Base-by-base conservation (phyloP, 2,113 vertebrate genomes). In the Otis tarda region DNA sequence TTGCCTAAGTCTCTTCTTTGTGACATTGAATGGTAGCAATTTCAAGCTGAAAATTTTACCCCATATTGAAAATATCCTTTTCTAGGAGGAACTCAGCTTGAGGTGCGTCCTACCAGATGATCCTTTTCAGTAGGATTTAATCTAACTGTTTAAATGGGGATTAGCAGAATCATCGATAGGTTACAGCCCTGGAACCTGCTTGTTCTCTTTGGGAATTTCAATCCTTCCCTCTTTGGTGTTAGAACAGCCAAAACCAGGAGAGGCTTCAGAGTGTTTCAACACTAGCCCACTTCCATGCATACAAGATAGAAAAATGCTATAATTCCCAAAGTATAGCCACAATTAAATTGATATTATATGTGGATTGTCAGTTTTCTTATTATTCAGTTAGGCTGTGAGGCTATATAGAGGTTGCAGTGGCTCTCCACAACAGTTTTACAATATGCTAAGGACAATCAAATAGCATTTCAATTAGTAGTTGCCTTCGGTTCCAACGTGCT, bases 141-240 rank as follows among this genome's bases (percentile, higher is more conserved):
- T 94, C 71, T 95, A 91, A 82, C 89, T 91, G 64, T 97, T 96
- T 96, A 87, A 94, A 89, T 69, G 68, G 60, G 81, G 87, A 95
- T 95, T 96, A 96, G 68, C 75, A 80, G 86, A 94, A 95, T 57
- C 78, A 67, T 87, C 89, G 86, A 75, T 94, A 80, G 52, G 93
- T 89, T 63, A 71, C 83, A 85, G 39, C 71, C 73, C 80, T 93
- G 83, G 85, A 83, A 91, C 88, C 93, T 85, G 47, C 95, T 75
- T 87, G 70, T 94, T 94, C 91, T 41, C 78, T 80, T 70, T 88
- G 91, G 90, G 89, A 96, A 81, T 79, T 94, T 93, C 91, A 95
- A 16, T 94, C 87, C 45, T 87, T 88, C 91, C 55, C 92, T 97
- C 80, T 69, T 76, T 68, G 33, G 30, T 74, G 71, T 94, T 81